Percentiles rank a stretch among this genome's conserved stretches.
These are phyloP conservation scores for Caenorhabditis afra DNA, from an alignment of 2,888 invertebrate genomes.

Conservation along the genomic window DNA sequence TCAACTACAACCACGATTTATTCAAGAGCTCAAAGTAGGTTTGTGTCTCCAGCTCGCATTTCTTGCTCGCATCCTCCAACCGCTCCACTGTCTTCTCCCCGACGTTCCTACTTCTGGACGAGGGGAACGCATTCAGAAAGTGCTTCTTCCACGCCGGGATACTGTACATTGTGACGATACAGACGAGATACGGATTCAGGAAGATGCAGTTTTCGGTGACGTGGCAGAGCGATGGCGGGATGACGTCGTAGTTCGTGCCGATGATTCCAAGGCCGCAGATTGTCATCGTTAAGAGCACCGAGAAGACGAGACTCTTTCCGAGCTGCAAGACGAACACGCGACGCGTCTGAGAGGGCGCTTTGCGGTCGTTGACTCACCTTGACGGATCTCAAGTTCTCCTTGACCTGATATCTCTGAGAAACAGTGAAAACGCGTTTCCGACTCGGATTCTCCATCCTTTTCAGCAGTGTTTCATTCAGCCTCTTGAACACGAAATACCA, in stretches of 20 bases:
- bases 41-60: constrained; percentile 15
- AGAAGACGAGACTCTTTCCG: constrained; percentile 4
- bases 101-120: not conserved
- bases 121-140: constrained; percentile 11
- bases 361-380: constrained; percentile 8
- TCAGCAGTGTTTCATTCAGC: constrained; percentile 2
- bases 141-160: constrained; percentile 22
- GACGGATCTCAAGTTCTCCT: constrained; percentile 43
- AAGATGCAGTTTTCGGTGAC: constrained; percentile 19
- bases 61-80: constrained; percentile 15
- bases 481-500: not conserved
- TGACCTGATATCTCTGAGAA: constrained; percentile 30
- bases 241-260: too few species aligned
- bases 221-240: constrained; percentile 24
- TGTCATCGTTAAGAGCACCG: not conserved
- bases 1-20: constrained; percentile 26
- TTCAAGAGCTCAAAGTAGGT: constrained; percentile 48
- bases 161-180: constrained; percentile 15
- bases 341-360: too few species aligned
- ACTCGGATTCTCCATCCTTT: constrained; percentile 16
- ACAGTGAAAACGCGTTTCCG: constrained; percentile 10
- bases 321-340: constrained; percentile 8
- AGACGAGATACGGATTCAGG: constrained; percentile 22
- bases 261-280: constrained; percentile 13
- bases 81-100: constrained; percentile 7